phyloP scores from a whole-genome alignment of 2,888 invertebrate species.

The Ditula angustiorana region DNA sequence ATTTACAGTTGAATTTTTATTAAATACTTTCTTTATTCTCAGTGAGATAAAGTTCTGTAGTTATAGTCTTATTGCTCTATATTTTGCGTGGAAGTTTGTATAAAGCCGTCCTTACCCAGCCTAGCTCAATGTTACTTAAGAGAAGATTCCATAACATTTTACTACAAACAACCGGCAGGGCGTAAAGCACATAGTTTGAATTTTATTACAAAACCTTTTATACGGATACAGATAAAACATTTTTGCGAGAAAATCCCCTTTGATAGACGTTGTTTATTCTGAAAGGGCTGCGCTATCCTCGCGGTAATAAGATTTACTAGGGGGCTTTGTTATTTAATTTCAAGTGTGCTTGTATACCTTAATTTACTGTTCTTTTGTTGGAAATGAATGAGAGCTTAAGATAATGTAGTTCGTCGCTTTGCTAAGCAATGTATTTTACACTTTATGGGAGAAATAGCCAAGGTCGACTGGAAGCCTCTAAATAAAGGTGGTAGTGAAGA shows the following conservation, averaged over 20 bases:
- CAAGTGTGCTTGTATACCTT: constrained; percentile 9
- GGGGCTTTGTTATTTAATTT: constrained; percentile 58
- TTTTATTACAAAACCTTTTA: constrained; percentile 39
- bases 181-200: constrained; percentile 40
- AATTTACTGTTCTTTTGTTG: not conserved
- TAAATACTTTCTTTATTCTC: no score
- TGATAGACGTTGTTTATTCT: constrained; percentile 63
- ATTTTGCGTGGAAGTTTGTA: not conserved
- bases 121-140: not conserved
- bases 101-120: not conserved
- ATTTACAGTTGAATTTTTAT: no score
- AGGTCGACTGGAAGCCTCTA: not conserved
- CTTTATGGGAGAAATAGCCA: not conserved
- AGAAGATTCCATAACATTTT: constrained; percentile 11
- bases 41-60: not conserved
- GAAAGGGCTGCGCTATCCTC: constrained; percentile 56
- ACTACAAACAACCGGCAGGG: constrained; percentile 1
- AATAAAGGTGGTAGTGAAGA: not conserved
- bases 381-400: not conserved
- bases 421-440: not conserved
- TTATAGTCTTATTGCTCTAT: not conserved
- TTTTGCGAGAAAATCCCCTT: constrained; percentile 57
- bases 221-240: constrained; percentile 54
- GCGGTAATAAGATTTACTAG: constrained; percentile 62
- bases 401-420: not conserved